Percentiles rank a stretch among this genome's conserved stretches.
phyloP scores from a whole-genome alignment of 2,113 vertebrate species.

The Labeo rohita region DNA sequence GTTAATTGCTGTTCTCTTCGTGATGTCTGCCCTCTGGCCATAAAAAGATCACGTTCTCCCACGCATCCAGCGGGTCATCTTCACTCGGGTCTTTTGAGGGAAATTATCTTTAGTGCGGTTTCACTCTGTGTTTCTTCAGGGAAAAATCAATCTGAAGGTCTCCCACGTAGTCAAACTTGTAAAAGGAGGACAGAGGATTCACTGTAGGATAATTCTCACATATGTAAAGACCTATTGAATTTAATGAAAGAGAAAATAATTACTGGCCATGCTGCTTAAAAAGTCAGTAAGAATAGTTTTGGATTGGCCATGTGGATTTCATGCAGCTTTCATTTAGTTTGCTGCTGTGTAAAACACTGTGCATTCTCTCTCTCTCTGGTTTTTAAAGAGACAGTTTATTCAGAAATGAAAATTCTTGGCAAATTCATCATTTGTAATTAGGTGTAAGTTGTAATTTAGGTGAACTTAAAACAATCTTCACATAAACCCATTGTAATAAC shows the following conservation, averaged over 20 bases:
- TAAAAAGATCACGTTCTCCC: conserved; percentile 9
- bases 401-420: background rate
- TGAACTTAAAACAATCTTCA: no score
- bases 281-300: background rate
- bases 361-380: background rate
- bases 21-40: conserved; percentile 27
- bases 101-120: conserved; percentile 1
- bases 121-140: background rate
- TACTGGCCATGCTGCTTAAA: background rate
- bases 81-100: conserved; percentile 13
- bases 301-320: background rate
- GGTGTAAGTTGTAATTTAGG: no score
- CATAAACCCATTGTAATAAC: no score
- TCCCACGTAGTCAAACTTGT: background rate
- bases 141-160: conserved; percentile 19
- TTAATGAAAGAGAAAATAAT: background rate
- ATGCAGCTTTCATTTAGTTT: background rate
- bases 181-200: background rate
- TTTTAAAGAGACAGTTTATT: background rate
- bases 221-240: conserved; percentile 16
- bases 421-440: background rate
- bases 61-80: background rate
- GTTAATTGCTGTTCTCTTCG: conserved; percentile 25
- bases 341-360: background rate
- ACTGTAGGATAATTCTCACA: background rate